Conservation (phyloP, 1,140 invertebrate species). For the Vanessa tameamea region DNA sequence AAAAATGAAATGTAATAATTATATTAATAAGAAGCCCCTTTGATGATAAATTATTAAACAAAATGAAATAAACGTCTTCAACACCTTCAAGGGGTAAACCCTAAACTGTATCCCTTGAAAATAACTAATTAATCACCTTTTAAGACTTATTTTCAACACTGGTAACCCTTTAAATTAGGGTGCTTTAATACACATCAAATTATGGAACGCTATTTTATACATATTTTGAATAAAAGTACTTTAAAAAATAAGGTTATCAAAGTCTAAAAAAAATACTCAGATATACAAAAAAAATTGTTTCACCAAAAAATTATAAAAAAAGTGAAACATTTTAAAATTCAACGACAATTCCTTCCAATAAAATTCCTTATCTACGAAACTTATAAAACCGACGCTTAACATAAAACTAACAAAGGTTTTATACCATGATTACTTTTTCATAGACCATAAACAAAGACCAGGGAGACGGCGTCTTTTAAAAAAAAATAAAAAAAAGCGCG, state of each 20-base stretch:
- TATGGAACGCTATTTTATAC: not conserved
- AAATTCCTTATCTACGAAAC: conserved; percentile 1
- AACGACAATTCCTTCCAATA: conserved; percentile 6
- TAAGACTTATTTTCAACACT: conserved; percentile 37
- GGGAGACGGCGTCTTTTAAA: conserved; percentile 41
- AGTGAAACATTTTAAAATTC: conserved; percentile 1
- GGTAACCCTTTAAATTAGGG: conserved; percentile 29
- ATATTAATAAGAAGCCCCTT: no score
- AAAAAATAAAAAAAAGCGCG: conserved; percentile 33
- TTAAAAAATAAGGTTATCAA: not conserved
- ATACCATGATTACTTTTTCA: conserved; percentile 47
- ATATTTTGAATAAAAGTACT: not conserved
- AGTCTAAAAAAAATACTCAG: not conserved
- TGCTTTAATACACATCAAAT: conserved; percentile 13
- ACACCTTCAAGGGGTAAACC: conserved; percentile 17
- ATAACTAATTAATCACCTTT: conserved; percentile 40
- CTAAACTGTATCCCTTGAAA: conserved; percentile 31
- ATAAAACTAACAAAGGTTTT: conserved; percentile 40
- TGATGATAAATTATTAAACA: not conserved
- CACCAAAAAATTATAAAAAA: not conserved
- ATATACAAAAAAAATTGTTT: not conserved
- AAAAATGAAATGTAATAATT: no score
- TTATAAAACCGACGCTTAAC: conserved; percentile 24
- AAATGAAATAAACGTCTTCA: conserved; percentile 19
- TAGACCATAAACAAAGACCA: conserved; percentile 43